A percentile compares a stretch with the other conserved stretches of the same genome.
Conservation (phyloP, 2,113 vertebrate genomes). For the Neogobius melanostomus region DNA sequence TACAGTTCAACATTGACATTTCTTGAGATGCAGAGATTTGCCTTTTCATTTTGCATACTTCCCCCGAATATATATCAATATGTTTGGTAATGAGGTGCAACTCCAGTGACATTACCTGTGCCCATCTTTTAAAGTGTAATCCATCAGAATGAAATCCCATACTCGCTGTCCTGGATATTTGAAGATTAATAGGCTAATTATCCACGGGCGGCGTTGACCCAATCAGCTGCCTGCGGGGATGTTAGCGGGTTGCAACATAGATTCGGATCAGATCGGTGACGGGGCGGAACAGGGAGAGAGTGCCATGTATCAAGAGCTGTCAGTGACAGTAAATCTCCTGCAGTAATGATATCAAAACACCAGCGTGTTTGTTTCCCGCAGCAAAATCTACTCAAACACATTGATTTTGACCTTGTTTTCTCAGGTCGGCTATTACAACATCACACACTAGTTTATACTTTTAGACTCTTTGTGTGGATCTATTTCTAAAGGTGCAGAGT, state of each 20-base stretch:
- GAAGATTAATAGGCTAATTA: slow-evolving; percentile 59
- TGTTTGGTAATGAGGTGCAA: slow-evolving; percentile 26
- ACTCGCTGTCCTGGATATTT: slow-evolving; percentile 7
- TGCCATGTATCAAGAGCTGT: slow-evolving; percentile 28
- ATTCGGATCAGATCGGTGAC: slow-evolving; percentile 37
- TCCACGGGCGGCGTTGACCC: slow-evolving; percentile 14
- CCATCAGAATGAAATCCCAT: slow-evolving; percentile 10
- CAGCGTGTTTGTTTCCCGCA: slow-evolving; percentile 31
- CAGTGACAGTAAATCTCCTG: slow-evolving; percentile 21
- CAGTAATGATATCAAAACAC: slow-evolving; percentile 29
- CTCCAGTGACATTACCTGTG: slow-evolving; percentile 5
- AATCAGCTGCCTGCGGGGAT: slow-evolving; percentile 12
- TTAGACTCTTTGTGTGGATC: background rate
- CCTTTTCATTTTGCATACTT: background rate
- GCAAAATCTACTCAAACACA: slow-evolving; percentile 7
- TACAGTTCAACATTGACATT: background rate
- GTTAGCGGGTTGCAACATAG: slow-evolving; percentile 20
- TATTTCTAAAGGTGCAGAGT: no score
- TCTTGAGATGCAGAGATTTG: slow-evolving; percentile 3
- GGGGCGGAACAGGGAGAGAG: slow-evolving; percentile 26
- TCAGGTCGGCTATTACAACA: slow-evolving; percentile 1
- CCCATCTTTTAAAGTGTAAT: slow-evolving; percentile 23
- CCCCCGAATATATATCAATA: background rate
- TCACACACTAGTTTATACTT: slow-evolving; percentile 8
- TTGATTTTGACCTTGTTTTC: background rate